Percentiles rank a stretch among this genome's conserved stretches.
These are phyloP conservation scores for Enteromius argenteus DNA, from an alignment of 2,797 vertebrate species.

Conservation along the genomic window DNA sequence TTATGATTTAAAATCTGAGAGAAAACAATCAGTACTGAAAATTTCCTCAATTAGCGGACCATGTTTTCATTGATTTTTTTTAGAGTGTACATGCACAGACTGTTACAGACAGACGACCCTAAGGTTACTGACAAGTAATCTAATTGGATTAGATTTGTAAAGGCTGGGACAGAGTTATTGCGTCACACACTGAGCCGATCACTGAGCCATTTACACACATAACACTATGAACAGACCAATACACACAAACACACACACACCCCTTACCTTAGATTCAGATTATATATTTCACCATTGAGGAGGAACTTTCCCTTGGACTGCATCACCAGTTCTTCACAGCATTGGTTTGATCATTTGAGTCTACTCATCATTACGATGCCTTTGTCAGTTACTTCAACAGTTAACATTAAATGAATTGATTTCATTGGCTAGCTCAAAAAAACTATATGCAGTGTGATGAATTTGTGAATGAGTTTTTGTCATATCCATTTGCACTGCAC, in stretches of 20 bases:
- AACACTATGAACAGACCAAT: neutral
- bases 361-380: neutral
- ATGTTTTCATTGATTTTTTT: neutral
- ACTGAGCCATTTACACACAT: slow-evolving; percentile 25
- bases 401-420: neutral
- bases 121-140: slow-evolving; percentile 38
- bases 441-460: neutral
- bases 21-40: neutral
- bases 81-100: neutral
- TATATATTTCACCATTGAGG: slow-evolving; percentile 30
- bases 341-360: slow-evolving; percentile 21
- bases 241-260: slow-evolving; percentile 10
- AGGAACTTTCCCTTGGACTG: slow-evolving; percentile 28
- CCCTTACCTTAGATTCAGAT: slow-evolving; percentile 39
- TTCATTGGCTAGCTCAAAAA: neutral
- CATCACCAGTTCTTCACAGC: slow-evolving; percentile 3
- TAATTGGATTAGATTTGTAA: slow-evolving; percentile 56
- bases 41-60: neutral
- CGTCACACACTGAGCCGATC: slow-evolving; percentile 58
- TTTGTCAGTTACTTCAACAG: slow-evolving; percentile 17
- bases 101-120: slow-evolving; percentile 40
- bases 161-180: slow-evolving; percentile 39
- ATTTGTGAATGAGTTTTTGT: slow-evolving; percentile 5
- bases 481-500: slow-evolving; percentile 13
- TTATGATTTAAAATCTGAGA: neutral